Conservation (phyloP, 2,113 vertebrate species). For the Eidolon helvum region DNA sequence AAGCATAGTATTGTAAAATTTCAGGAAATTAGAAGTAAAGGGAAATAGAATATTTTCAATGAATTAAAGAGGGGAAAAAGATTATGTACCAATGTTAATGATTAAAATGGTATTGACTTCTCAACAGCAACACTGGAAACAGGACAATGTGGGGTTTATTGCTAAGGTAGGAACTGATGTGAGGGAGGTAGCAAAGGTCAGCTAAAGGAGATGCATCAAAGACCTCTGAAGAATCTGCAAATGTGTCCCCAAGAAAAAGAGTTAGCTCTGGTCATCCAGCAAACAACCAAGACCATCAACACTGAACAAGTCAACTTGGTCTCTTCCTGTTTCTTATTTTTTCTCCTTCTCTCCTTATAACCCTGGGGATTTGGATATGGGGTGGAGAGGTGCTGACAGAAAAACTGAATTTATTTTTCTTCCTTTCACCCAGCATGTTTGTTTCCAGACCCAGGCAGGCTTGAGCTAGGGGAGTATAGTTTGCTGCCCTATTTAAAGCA, state of each 20-base stretch:
- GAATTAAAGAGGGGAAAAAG: neutral
- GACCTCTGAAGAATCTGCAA: neutral
- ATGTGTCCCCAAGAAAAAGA: neutral
- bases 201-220: neutral
- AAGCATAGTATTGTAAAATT: neutral
- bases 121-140: neutral
- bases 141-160: neutral
- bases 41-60: neutral
- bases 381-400: neutral
- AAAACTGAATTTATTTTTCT: neutral
- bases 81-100: neutral
- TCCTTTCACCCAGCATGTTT: neutral
- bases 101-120: neutral
- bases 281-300: neutral
- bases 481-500: neutral
- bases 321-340: neutral
- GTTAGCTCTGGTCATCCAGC: neutral
- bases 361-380: neutral
- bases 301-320: neutral
- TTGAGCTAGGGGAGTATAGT: neutral
- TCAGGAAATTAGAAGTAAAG: neutral
- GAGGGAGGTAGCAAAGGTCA: neutral
- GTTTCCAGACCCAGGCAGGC: neutral
- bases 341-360: neutral
- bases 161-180: neutral